These are phyloP conservation scores for Butastur rufipennis DNA, from an alignment of 2,113 vertebrate species.

Conservation along the genomic window DNA sequence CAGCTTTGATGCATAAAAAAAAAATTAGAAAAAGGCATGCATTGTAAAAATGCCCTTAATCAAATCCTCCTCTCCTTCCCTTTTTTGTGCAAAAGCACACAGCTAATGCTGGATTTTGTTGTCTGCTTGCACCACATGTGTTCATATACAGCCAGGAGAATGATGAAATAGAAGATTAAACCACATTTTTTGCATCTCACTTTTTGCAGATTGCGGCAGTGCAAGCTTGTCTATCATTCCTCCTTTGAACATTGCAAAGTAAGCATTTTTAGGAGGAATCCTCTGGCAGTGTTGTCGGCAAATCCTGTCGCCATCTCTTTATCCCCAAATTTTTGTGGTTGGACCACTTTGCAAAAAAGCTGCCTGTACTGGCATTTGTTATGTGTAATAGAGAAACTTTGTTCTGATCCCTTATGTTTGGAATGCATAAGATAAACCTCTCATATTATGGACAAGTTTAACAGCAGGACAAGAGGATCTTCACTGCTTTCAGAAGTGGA, in stretches of 20 bases:
- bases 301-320: neutral
- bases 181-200: neutral
- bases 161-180: neutral
- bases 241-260: neutral
- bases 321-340: neutral
- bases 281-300: neutral
- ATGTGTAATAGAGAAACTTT: neutral
- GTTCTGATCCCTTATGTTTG: neutral
- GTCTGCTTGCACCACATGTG: neutral
- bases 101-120: neutral
- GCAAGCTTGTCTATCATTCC: neutral
- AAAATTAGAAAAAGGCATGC: neutral
- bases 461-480: neutral
- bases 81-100: neutral
- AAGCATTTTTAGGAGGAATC: neutral
- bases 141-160: neutral
- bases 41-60: neutral
- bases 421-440: neutral
- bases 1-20: neutral
- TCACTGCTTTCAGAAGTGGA: neutral
- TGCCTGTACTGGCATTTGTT: neutral
- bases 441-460: neutral
- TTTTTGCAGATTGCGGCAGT: neutral
- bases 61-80: neutral
- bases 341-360: neutral